Conservation (phyloP, 1,140 invertebrate genomes). For the Cydia amplana region DNA sequence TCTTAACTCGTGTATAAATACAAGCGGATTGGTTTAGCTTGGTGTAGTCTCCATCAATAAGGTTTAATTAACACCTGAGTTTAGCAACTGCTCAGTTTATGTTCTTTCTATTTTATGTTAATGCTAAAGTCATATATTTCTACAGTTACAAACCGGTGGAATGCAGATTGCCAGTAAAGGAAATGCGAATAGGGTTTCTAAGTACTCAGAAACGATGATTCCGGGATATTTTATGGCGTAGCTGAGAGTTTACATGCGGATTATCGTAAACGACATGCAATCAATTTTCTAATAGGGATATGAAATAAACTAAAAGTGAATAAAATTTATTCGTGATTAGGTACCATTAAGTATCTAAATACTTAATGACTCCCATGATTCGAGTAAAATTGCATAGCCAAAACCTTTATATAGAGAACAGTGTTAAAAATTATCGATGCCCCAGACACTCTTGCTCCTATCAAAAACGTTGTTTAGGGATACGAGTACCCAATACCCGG, state of each 20-base stretch:
- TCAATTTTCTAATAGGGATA: background rate
- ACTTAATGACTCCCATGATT: too few species aligned
- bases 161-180: constrained; percentile 4
- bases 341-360: too few species aligned
- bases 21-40: background rate
- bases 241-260: background rate
- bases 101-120: constrained; percentile 17
- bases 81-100: constrained; percentile 4
- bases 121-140: constrained; percentile 16
- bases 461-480: background rate
- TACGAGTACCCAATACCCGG: too few species aligned
- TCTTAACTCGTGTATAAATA: background rate
- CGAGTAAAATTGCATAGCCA: too few species aligned
- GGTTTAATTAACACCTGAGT: constrained; percentile 12
- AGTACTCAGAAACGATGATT: constrained; percentile 12
- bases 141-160: background rate
- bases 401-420: too few species aligned
- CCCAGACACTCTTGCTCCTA: too few species aligned
- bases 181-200: constrained; percentile 1
- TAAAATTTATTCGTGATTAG: too few species aligned
- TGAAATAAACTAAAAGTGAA: background rate
- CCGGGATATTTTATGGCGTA: constrained; percentile 6
- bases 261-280: background rate
- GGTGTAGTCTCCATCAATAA: constrained; percentile 6
- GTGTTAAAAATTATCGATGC: too few species aligned